Conservation (phyloP, 1,140 invertebrate species). For the Thaumetopoea pityocampa region DNA sequence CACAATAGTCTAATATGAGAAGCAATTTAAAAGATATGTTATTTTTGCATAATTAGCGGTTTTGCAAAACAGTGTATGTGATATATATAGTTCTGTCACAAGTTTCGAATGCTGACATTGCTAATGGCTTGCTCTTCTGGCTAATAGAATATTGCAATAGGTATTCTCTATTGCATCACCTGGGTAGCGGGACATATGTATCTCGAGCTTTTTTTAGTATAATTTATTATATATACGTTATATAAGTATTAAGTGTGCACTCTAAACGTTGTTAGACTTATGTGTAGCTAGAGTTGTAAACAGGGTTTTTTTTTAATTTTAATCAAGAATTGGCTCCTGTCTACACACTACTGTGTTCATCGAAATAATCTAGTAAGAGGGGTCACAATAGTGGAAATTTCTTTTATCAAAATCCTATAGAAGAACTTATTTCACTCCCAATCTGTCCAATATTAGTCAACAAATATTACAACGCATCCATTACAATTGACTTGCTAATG, state of each 20-base stretch:
- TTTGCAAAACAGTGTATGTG: too few relatives aligned
- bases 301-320: constrained; percentile 68
- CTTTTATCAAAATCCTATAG: constrained; percentile 57
- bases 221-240: constrained; percentile 4
- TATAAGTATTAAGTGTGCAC: constrained; percentile 31
- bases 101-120: too few relatives aligned
- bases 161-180: neutral
- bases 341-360: constrained; percentile 44
- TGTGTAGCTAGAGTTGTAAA: constrained; percentile 32
- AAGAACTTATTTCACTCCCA: constrained; percentile 46
- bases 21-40: too few relatives aligned
- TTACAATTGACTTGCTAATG: too few relatives aligned
- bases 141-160: too few relatives aligned
- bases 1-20: too few relatives aligned
- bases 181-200: constrained; percentile 5
- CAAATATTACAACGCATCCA: too few relatives aligned
- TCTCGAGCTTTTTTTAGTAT: constrained; percentile 1
- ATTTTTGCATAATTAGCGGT: too few relatives aligned
- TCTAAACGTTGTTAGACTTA: constrained; percentile 37
- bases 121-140: too few relatives aligned
- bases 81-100: too few relatives aligned
- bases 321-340: constrained; percentile 53
- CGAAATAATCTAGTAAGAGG: constrained; percentile 29
- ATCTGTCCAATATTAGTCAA: too few relatives aligned
- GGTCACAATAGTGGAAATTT: constrained; percentile 39